Percentiles rank a stretch among this genome's conserved stretches.
phyloP scores from a whole-genome alignment of 2,797 vertebrate species.

The Helarctos malayanus region DNA sequence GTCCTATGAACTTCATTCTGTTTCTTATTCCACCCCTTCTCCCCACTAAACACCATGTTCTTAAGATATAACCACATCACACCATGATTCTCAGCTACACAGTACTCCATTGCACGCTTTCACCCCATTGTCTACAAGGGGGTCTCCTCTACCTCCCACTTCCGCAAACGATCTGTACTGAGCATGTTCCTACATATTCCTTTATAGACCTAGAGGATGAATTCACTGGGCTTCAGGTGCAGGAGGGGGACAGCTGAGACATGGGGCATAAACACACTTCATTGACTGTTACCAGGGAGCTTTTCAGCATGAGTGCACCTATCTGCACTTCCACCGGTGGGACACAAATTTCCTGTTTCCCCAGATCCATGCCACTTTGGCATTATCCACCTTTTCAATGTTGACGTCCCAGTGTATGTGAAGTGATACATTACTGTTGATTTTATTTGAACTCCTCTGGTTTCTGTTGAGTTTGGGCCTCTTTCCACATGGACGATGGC shows the following conservation, averaged over 20 bases:
- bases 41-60: background rate
- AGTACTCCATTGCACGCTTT: rapidly evolving
- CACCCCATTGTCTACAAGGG: background rate
- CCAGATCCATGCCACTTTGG: background rate
- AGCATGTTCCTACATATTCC: background rate
- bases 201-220: background rate
- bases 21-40: background rate
- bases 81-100: background rate
- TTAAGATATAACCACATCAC: rapidly evolving
- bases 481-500: background rate
- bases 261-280: background rate
- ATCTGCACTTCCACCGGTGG: background rate
- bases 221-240: background rate
- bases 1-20: background rate
- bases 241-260: background rate
- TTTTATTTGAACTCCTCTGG: background rate
- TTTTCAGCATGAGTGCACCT: background rate
- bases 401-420: background rate
- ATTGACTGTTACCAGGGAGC: background rate
- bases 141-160: background rate
- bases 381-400: background rate
- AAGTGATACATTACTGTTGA: background rate
- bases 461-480: background rate
- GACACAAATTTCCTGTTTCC: background rate
- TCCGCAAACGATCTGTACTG: too few relatives aligned